Conservation (phyloP, 2,797 vertebrate species). For the Synaphobranchus kaupii region DNA sequence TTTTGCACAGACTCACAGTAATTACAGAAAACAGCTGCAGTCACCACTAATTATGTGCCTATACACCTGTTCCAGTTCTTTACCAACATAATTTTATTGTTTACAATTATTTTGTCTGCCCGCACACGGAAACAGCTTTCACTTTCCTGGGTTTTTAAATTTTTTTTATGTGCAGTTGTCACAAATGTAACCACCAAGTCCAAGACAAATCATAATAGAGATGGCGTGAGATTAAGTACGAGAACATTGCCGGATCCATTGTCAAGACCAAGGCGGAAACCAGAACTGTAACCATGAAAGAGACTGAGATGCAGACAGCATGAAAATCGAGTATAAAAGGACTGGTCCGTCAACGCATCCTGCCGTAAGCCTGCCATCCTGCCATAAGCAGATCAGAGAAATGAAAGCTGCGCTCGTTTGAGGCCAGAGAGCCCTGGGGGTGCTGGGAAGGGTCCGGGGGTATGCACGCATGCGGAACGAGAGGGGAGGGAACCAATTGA, state of each 20-base stretch:
- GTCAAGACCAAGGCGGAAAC: background rate
- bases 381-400: background rate
- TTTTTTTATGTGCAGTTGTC: background rate
- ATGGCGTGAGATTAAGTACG: background rate
- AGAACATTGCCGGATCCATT: background rate
- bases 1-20: slow-evolving; percentile 60
- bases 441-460: background rate
- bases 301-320: background rate
- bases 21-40: slow-evolving; percentile 72
- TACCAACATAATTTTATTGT: slow-evolving; percentile 4
- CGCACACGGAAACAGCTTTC: background rate
- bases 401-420: background rate
- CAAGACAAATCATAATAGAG: background rate
- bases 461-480: background rate
- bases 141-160: background rate
- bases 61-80: slow-evolving; percentile 63
- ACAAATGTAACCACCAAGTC: background rate
- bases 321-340: background rate
- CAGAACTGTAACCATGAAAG: background rate
- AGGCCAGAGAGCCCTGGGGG: background rate
- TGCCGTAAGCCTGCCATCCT: background rate
- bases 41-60: slow-evolving; percentile 69
- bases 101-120: background rate
- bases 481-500: slow-evolving; percentile 54
- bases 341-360: background rate